These are phyloP conservation scores for Alethe diademata DNA, from an alignment of 2,113 vertebrate genomes.

Conservation along the genomic window DNA sequence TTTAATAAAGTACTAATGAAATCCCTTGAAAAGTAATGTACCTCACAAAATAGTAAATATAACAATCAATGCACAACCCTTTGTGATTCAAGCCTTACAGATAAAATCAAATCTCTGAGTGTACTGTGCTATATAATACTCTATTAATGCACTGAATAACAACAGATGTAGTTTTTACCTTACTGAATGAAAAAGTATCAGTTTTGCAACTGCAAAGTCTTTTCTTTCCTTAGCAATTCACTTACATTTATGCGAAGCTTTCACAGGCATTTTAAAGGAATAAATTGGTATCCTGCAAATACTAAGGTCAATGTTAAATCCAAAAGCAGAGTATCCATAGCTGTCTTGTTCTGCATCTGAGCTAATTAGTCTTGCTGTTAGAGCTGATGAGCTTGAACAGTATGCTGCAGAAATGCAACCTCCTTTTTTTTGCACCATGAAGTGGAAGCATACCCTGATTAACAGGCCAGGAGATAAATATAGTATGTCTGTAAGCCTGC, in stretches of 20 bases:
- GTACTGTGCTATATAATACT: neutral
- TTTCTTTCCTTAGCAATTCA: neutral
- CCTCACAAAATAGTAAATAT: slow-evolving; percentile 34
- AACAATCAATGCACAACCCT: slow-evolving; percentile 40
- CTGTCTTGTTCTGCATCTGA: neutral
- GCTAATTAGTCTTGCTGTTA: neutral
- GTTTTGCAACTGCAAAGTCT: neutral
- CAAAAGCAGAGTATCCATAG: neutral
- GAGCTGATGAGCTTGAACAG: neutral
- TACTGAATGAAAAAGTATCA: neutral
- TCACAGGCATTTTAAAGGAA: neutral
- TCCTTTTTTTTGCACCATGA: neutral
- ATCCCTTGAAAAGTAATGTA: slow-evolving; percentile 38
- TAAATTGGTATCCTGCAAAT: neutral
- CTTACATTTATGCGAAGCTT: neutral
- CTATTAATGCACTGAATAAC: slow-evolving; percentile 36
- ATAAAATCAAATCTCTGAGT: slow-evolving; percentile 45
- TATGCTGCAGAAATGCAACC: neutral
- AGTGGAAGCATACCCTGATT: neutral
- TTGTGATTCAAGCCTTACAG: slow-evolving; percentile 9
- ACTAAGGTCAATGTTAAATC: neutral
- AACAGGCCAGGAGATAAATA: neutral
- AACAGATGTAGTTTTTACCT: slow-evolving; percentile 1
- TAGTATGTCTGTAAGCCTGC: neutral
- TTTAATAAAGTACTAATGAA: slow-evolving; percentile 30